These are phyloP conservation scores for Zaprionus gabonicus DNA, from an alignment of 1,140 invertebrate species.

Conservation along the genomic window DNA sequence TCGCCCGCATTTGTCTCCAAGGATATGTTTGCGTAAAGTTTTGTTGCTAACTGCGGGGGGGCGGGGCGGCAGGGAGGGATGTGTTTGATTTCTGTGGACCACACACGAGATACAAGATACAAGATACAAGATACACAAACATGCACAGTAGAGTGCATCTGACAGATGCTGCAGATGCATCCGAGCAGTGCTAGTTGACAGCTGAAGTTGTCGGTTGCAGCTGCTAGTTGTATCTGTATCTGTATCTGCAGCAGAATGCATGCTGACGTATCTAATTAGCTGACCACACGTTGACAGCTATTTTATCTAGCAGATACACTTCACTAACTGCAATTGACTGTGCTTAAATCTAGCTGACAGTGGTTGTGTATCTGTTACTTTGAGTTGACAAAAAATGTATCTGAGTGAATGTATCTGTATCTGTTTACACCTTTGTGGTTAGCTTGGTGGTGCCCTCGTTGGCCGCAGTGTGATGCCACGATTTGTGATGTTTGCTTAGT, in stretches of 20 bases:
- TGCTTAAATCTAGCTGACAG: background rate
- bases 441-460: conserved; percentile 50
- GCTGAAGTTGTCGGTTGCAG: background rate
- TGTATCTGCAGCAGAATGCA: no score
- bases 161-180: background rate
- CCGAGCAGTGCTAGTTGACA: background rate
- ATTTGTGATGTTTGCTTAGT: conserved; percentile 72
- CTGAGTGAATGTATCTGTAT: no score
- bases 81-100: background rate
- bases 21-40: conserved; percentile 57
- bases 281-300: no score
- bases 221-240: no score
- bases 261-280: no score
- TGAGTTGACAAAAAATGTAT: no score
- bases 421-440: conserved; percentile 67
- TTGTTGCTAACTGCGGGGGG: conserved; percentile 25
- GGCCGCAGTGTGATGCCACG: conserved; percentile 52
- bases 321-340: background rate
- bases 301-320: background rate
- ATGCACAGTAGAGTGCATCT: no score
- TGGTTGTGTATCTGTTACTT: no score
- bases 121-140: no score
- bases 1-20: conserved; percentile 27
- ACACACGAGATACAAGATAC: background rate
- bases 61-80: background rate